phyloP scores from a whole-genome alignment of 2,797 vertebrate genomes.

The Rhinichthys osculus region DNA sequence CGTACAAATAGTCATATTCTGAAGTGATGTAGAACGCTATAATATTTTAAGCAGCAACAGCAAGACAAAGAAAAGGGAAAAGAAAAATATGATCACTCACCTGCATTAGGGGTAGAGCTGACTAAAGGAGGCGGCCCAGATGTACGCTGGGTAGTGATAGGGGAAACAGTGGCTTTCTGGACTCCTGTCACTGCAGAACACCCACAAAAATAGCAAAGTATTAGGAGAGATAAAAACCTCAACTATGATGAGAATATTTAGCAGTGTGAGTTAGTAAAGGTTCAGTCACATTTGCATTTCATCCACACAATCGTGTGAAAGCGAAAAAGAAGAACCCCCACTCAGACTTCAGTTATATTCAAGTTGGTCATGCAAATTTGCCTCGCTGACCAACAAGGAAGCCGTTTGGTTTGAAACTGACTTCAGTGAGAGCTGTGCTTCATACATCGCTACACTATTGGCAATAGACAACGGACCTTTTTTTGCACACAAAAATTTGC shows the following conservation, averaged over 20 bases:
- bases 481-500: background rate
- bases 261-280: background rate
- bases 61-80: background rate
- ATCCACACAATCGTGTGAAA: background rate
- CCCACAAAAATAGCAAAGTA: background rate
- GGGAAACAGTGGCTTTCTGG: slow-evolving; percentile 71
- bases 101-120: slow-evolving; percentile 66
- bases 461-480: background rate
- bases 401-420: background rate
- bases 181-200: slow-evolving; percentile 78
- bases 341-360: background rate
- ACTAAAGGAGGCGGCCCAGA: slow-evolving; percentile 62
- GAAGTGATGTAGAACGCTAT: background rate
- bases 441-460: background rate
- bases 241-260: background rate
- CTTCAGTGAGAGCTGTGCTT: background rate
- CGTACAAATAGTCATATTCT: background rate
- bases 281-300: background rate
- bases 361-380: background rate
- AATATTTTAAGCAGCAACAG: background rate
- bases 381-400: background rate
- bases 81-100: slow-evolving; percentile 63
- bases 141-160: slow-evolving; percentile 66
- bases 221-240: background rate
- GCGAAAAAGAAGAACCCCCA: background rate